These are phyloP conservation scores for Gallinago nigripennis DNA, from an alignment of 2,797 vertebrate species.

Conservation along the genomic window DNA sequence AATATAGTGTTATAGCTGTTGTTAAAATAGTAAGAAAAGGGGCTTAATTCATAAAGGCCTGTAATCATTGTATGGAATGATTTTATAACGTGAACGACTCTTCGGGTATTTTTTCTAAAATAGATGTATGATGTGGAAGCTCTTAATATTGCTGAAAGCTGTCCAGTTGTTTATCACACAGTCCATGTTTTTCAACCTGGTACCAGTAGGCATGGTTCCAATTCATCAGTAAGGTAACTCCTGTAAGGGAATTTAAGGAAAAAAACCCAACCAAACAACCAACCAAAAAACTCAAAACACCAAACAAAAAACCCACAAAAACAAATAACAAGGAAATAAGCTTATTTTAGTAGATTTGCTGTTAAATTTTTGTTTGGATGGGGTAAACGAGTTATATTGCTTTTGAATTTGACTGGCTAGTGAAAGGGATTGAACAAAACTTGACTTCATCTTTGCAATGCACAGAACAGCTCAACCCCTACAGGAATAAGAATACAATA, in stretches of 20 bases:
- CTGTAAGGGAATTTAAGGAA: neutral
- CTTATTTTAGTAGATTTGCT: neutral
- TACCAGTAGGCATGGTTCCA: neutral
- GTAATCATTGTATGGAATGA: neutral
- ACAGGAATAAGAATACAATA: neutral
- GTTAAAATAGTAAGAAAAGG: neutral
- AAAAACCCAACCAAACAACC: neutral
- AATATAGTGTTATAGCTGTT: neutral
- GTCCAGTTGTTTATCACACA: neutral
- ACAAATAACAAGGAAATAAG: neutral
- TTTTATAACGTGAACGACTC: neutral
- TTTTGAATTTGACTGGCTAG: neutral
- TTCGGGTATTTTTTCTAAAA: fast-evolving
- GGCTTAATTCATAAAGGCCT: neutral
- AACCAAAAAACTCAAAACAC: neutral
- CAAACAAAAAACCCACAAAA: neutral
- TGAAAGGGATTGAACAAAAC: neutral
- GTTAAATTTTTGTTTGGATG: neutral
- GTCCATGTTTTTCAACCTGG: neutral
- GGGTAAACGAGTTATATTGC: neutral
- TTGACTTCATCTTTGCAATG: neutral
- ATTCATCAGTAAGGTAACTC: neutral
- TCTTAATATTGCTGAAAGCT: neutral
- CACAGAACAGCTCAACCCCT: neutral
- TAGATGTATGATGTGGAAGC: neutral